Base-by-base conservation (phyloP, 2,797 vertebrate species). In the Pelochelys cantorii region DNA sequence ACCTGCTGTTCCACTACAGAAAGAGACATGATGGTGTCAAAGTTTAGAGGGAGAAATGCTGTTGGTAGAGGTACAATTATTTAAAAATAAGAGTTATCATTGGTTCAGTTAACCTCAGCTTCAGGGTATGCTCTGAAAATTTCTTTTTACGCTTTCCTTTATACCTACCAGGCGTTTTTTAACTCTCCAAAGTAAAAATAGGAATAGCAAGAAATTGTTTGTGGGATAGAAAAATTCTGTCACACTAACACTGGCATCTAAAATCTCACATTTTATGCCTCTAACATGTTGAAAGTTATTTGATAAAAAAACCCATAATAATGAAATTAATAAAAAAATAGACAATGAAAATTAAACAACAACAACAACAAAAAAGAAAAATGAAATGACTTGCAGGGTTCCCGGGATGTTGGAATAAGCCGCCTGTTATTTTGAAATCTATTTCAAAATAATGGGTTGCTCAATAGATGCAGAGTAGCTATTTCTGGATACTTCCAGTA, bases 91-190 rank as follows among this genome's bases (percentile, higher is more conserved):
- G 9, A 75, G 1, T 2, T 53, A 11, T 5, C 31, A 53, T 79
- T 82, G 9, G 6, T 42, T 90, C 65, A 37, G 18, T 71, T 71
- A 71, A 17, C n/a, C n/a, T 89, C 90, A 8, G 60, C 3, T 93
- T 90, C 12, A 60, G 37, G 22, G 1, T 29, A 5, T 0, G 1
- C 83, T 92, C n/a, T 34, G n/a, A 34, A 71, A 68, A 20, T 93
- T 88, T 4, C 3, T 52, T 1, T 10, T 88, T 90, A 91, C 3
- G 1, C 11, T 83, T 88, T 78, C 1, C 1, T 79, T 95, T 87
- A 12, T 75, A 1, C 5, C 11, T 37, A 71, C 8, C 10, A 71
- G 65, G 37, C 37, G 11, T 34, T n/a, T 31, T 74, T 42, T 22
- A 23, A 42, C 11, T 12, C 68, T 74, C 22, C 11, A 75, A 74